Conservation (phyloP, 1,140 invertebrate genomes). For the Hydropsyche tenuis region DNA sequence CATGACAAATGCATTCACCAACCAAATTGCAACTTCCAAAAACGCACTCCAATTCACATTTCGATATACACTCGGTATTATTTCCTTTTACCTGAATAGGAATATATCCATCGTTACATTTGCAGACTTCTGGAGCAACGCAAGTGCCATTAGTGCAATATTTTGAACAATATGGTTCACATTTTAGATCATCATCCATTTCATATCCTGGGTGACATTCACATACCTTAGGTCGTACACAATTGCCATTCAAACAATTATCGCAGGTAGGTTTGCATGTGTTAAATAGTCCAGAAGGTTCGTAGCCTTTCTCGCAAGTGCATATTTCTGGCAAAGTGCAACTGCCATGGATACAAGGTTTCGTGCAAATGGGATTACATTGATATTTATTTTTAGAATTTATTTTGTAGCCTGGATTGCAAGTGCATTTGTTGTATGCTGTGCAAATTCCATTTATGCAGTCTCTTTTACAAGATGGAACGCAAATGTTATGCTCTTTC, state of each 20-base stretch:
- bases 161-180: slow-evolving; percentile 55
- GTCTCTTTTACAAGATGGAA: slow-evolving; percentile 53
- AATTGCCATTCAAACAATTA: slow-evolving; percentile 57
- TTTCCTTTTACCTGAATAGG: not conserved
- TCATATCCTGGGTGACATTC: not conserved
- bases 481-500: slow-evolving; percentile 49
- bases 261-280: slow-evolving; percentile 53
- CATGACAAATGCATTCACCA: not conserved
- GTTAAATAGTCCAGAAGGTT: slow-evolving; percentile 55
- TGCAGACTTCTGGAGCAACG: slow-evolving; percentile 53
- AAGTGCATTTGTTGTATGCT: slow-evolving; percentile 59
- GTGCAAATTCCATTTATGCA: slow-evolving; percentile 57
- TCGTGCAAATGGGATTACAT: not conserved
- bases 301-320: slow-evolving; percentile 63
- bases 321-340: not conserved
- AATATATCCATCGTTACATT: slow-evolving; percentile 49
- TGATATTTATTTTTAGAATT: not conserved
- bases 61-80: not conserved
- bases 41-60: slow-evolving; percentile 11
- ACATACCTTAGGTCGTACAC: slow-evolving; percentile 16
- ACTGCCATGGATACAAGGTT: not conserved
- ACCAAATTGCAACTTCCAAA: slow-evolving; percentile 12
- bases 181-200: not conserved
- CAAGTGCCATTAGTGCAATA: slow-evolving; percentile 61
- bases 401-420: slow-evolving; percentile 55